Conservation (phyloP, 2,113 vertebrate species). For the Melierax canorus region DNA sequence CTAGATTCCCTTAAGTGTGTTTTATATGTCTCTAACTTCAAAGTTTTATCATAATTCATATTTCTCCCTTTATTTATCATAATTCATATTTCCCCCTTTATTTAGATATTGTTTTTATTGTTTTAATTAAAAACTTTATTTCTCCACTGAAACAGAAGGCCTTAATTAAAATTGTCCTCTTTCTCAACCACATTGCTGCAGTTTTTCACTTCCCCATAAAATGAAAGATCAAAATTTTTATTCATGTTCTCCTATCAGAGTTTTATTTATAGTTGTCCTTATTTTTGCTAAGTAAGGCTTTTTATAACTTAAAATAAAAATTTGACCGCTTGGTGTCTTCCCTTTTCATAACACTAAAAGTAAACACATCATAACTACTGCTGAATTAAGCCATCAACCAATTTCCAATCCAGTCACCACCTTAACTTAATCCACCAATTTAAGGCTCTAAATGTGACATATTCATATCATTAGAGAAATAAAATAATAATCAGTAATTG, state of each 20-base stretch:
- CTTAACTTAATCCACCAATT: neutral
- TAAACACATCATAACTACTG: neutral
- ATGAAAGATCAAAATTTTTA: neutral
- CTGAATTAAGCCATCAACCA: neutral
- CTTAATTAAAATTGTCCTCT: neutral
- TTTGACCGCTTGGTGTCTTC: neutral
- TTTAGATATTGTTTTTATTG: neutral
- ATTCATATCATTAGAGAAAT: neutral
- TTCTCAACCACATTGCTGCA: neutral
- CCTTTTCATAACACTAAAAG: neutral
- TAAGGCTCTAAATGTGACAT: neutral
- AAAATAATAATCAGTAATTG: neutral
- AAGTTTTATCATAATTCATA: neutral
- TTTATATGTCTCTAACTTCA: neutral
- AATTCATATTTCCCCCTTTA: neutral
- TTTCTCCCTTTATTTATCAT: neutral
- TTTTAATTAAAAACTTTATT: neutral
- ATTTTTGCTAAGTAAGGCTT: neutral
- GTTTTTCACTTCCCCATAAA: neutral
- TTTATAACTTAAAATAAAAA: neutral
- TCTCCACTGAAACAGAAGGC: neutral
- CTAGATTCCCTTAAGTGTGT: neutral
- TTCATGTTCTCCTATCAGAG: neutral
- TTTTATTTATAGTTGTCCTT: neutral
- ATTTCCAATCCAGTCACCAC: neutral